Conservation (phyloP, 2,888 invertebrate species). For the Platycheirus rosarum region DNA sequence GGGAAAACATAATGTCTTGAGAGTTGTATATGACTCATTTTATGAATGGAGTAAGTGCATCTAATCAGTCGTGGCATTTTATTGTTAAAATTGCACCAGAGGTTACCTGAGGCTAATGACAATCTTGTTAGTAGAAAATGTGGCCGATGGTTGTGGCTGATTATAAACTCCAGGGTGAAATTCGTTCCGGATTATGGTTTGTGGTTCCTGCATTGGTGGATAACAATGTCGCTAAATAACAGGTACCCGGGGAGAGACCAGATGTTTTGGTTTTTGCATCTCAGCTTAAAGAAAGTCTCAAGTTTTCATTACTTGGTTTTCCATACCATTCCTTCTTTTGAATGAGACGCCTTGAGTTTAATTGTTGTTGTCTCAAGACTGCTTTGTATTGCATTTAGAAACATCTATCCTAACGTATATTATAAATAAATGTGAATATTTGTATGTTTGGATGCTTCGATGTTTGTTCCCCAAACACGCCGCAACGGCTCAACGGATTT, state of each 20-base stretch:
- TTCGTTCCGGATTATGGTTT: conserved; percentile 16
- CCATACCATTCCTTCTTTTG: too few relatives aligned
- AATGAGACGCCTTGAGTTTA: too few relatives aligned
- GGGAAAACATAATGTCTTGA: conserved; percentile 26
- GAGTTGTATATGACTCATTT: conserved; percentile 35
- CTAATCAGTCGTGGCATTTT: conserved; percentile 39
- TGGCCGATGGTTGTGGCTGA: conserved; percentile 5
- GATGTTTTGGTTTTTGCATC: background rate
- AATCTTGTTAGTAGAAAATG: conserved; percentile 35
- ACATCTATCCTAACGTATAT: too few relatives aligned
- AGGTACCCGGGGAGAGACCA: background rate
- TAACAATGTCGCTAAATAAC: background rate
- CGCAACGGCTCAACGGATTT: too few relatives aligned
- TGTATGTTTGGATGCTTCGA: too few relatives aligned
- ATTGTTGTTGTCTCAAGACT: too few relatives aligned
- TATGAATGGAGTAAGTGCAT: conserved; percentile 21
- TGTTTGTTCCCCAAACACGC: too few relatives aligned
- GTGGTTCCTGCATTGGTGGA: background rate
- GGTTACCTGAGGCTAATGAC: conserved; percentile 39
- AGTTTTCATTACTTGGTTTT: too few relatives aligned
- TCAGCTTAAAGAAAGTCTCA: too few relatives aligned
- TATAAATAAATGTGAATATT: too few relatives aligned
- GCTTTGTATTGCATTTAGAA: too few relatives aligned
- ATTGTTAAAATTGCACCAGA: conserved; percentile 34
- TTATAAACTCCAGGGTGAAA: background rate